Percentiles rank a stretch among this genome's conserved stretches.
Conservation (phyloP, 1,140 invertebrate genomes). For the Procambarus virginalis region DNA sequence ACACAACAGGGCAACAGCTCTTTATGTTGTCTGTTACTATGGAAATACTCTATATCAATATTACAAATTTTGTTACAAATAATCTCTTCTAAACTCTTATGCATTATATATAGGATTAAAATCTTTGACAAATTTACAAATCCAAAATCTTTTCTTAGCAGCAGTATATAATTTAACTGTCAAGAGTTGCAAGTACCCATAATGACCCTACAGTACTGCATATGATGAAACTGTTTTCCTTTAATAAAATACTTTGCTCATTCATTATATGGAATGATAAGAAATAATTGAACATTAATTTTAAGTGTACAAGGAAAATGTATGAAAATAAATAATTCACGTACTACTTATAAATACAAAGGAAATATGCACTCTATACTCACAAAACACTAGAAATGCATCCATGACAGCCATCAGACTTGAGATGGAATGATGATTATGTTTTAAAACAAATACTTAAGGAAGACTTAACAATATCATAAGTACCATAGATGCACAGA, state of each 20-base stretch:
- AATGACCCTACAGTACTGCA: too few species aligned
- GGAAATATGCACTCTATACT: background rate
- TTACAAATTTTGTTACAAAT: background rate
- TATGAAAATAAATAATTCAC: background rate
- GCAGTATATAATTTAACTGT: too few species aligned
- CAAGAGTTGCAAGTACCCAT: too few species aligned
- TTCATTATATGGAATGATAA: conserved; percentile 1
- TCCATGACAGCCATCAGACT: background rate
- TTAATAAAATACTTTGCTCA: background rate
- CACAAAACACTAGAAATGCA: background rate
- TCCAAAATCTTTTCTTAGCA: too few species aligned
- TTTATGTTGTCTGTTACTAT: background rate
- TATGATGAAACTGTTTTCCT: too few species aligned
- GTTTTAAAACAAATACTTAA: background rate
- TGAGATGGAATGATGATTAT: conserved; percentile 11
- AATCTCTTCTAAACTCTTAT: background rate
- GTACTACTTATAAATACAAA: background rate
- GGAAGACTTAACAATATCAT: background rate
- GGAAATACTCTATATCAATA: background rate
- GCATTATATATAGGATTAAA: background rate
- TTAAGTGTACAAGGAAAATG: background rate
- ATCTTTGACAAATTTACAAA: background rate
- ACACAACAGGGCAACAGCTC: background rate
- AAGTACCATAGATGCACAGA: background rate
- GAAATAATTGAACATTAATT: background rate